Base-by-base conservation (phyloP, 2,113 vertebrate species). In the Sebastes schlegelii region DNA sequence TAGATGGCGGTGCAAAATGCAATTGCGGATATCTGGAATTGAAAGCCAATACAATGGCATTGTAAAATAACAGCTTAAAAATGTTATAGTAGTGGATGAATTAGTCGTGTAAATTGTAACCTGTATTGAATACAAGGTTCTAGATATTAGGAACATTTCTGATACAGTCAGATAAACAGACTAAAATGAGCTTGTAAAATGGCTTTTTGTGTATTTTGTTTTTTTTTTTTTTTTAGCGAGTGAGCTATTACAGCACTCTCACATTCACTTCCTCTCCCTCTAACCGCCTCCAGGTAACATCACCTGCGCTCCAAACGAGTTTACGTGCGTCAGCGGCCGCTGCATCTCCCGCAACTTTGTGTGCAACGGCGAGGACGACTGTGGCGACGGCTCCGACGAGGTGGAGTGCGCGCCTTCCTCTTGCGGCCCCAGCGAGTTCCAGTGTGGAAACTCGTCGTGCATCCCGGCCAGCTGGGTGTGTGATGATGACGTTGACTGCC, bases 341-440 rank as follows among this genome's bases (percentile, higher is more conserved):
- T 99, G 98, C 74, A 95, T 99, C 90, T 99, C 98, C 9, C 95
- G 89, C 16, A 98, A 96, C 90, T 99, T 99, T 51, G 95, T 97
- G 64, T 99, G 98, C 79, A 99, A 99, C 6, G 93, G 97, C 3
- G 97, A 99, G 91, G 97, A 99, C n/a, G 98, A 99, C 92, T 99
- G 98, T 17, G 97, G 95, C 0, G 98, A 99, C 5, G 96, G 96
- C 46, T 98, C 96, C 0, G 98, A 99, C 0, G 98, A 99, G 88
- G 77, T 96, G 12, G 97, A 94, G 73, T 99, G 98, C 1, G 84
- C 92, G 0, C 97, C 96, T 0, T 96, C 97, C 0, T 98, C 98
- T 58, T 99, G 98, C 1, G 93, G 96, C 0, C 91, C 95, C 74
- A 96, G 95, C 1, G 96, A 99, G 90, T 98, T 99, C 95, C 97